Evolutionary conservation across 1,140 invertebrate genomes (phyloP).

Genomic region (Trypoxylus dichotomus): DNA sequence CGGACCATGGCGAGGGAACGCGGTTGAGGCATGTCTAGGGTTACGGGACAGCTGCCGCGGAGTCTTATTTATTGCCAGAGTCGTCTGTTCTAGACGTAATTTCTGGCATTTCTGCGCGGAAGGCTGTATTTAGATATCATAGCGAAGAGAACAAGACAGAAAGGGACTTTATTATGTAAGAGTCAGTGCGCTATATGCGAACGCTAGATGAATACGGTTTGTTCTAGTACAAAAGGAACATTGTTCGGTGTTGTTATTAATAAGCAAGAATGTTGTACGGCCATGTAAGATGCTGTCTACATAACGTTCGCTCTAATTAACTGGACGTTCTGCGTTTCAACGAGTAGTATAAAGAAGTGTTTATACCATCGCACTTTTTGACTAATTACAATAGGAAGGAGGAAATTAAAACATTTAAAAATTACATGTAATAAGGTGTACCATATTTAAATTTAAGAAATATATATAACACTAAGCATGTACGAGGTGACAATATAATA

Average conservation of each 20-base stretch:
- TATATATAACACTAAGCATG: too few relatives aligned
- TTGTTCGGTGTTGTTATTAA: not conserved
- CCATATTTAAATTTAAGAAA: too few relatives aligned
- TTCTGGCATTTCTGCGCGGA: conserved; percentile 24
- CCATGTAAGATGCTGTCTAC: not conserved
- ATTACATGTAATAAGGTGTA: too few relatives aligned
- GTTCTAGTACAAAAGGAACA: not conserved
- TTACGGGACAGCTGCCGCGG: conserved; percentile 3
- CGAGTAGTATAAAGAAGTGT: not conserved
- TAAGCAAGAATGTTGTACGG: not conserved
- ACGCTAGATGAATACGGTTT: not conserved
- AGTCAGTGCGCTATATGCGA: not conserved
- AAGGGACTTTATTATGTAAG: not conserved
- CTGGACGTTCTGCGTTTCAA: not conserved
- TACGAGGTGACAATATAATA: too few relatives aligned
- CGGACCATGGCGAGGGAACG: not conserved
- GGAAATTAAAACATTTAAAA: too few relatives aligned
- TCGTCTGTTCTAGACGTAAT: conserved; percentile 4
- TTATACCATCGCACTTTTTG: not conserved
- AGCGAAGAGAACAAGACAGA: not conserved
- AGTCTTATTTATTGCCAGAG: not conserved
- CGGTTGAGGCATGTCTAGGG: not conserved
- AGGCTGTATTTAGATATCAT: conserved; percentile 12
- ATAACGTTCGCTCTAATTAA: not conserved
- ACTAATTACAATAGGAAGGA: too few relatives aligned